Conservation (phyloP, 2,888 invertebrate genomes). For the Microplitis manilae region DNA sequence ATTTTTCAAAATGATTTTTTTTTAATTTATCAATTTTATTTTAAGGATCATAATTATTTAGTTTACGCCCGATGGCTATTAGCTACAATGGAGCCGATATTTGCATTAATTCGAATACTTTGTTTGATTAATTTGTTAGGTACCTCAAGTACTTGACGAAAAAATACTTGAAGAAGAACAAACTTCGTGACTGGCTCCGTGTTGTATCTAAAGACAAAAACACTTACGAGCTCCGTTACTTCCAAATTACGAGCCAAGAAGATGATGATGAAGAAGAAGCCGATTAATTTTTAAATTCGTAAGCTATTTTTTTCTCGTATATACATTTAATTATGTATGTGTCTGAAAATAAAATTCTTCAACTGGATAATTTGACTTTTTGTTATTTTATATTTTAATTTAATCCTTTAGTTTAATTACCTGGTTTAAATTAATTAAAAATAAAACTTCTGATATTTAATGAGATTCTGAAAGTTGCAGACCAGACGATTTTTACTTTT, state of each 20-base stretch:
- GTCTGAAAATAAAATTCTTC: neutral
- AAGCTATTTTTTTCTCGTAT: conserved; percentile 51
- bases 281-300: conserved; percentile 75
- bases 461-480: no score
- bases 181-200: conserved; percentile 98
- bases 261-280: conserved; percentile 89
- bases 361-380: neutral
- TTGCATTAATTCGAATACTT: conserved; percentile 58
- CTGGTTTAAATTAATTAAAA: no score
- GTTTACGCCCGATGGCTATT: neutral
- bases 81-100: conserved; percentile 54
- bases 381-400: no score
- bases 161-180: conserved; percentile 99
- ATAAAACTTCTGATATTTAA: no score
- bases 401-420: no score
- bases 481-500: no score
- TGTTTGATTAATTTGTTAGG: conserved; percentile 71
- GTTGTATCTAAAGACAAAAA: conserved; percentile 98
- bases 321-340: neutral
- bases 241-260: conserved; percentile 92
- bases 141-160: conserved; percentile 99
- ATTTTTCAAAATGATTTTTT: neutral
- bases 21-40: neutral
- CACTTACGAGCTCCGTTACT: conserved; percentile 98
- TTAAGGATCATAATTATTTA: neutral